A percentile compares a stretch with the other conserved stretches of the same genome.
Evolutionary conservation across 1,140 invertebrate genomes (phyloP).

Genomic region (Panagrolaimus sp.): DNA sequence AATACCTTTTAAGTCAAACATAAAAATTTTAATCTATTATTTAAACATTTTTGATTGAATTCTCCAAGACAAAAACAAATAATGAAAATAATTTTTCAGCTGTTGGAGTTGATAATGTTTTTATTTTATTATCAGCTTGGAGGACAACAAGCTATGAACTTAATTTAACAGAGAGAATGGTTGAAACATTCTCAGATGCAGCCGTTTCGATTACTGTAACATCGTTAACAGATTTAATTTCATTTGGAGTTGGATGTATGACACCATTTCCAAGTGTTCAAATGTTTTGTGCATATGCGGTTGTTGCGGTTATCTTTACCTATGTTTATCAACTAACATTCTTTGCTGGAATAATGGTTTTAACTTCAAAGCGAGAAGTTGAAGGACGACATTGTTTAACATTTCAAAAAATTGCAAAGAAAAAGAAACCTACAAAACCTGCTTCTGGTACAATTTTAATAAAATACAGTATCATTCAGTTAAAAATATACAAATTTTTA

Average conservation of each 20-base stretch:
- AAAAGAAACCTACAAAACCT: not conserved
- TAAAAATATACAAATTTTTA: not conserved
- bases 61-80: too few species aligned
- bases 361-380: constrained; percentile 52
- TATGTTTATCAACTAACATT: constrained; percentile 62
- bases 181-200: constrained; percentile 72
- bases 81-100: constrained; percentile 49
- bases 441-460: constrained; percentile 26
- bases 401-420: constrained; percentile 65
- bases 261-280: constrained; percentile 68
- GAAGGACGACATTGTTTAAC: constrained; percentile 55
- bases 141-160: constrained; percentile 73
- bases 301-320: constrained; percentile 60
- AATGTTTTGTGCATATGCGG: constrained; percentile 58
- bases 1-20: not conserved
- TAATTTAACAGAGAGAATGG: constrained; percentile 77
- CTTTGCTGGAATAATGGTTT: constrained; percentile 60
- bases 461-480: not conserved
- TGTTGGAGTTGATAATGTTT: constrained; percentile 58
- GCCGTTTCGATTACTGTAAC: constrained; percentile 95
- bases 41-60: not conserved
- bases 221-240: constrained; percentile 90
- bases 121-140: constrained; percentile 78
- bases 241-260: constrained; percentile 89
- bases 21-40: not conserved